Conservation (phyloP, 2,113 vertebrate species). For the Macquaria ambigua region DNA sequence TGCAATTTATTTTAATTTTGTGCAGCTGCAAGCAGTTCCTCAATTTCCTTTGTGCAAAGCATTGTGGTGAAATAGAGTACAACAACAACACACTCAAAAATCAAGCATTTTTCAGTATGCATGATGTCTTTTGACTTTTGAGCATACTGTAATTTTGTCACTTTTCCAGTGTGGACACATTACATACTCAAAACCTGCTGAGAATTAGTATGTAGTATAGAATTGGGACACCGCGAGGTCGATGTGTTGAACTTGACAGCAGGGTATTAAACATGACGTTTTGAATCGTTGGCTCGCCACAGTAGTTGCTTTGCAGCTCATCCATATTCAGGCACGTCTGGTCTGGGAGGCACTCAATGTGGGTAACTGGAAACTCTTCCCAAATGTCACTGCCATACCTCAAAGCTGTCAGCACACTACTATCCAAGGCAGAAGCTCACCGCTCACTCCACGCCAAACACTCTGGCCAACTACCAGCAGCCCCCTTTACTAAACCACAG, state of each 20-base stretch:
- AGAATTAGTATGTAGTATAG: background rate
- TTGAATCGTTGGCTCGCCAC: constrained; percentile 27
- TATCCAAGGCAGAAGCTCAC: constrained; percentile 58
- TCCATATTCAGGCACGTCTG: constrained; percentile 71
- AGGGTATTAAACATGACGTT: constrained; percentile 16
- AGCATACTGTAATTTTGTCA: background rate
- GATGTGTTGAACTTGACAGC: constrained; percentile 23
- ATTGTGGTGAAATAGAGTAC: background rate
- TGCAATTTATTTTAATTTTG: constrained; percentile 8
- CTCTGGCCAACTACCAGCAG: constrained; percentile 46
- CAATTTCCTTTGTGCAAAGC: background rate
- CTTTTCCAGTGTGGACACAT: background rate
- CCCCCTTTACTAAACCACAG: constrained; percentile 49
- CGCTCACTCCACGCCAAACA: constrained; percentile 43
- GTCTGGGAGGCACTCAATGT: constrained; percentile 58
- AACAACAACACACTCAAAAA: background rate
- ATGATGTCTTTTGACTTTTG: background rate
- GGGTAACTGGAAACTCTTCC: constrained; percentile 78
- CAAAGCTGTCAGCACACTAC: constrained; percentile 76
- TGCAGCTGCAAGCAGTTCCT: background rate
- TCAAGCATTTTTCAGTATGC: background rate
- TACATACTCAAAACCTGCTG: background rate
- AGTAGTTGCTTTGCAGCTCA: constrained; percentile 28
- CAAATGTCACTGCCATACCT: constrained; percentile 81
- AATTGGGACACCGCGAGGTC: background rate